Evolutionary conservation across 1,140 invertebrate genomes (phyloP).

Genomic region (Agrilus planipennis): DNA sequence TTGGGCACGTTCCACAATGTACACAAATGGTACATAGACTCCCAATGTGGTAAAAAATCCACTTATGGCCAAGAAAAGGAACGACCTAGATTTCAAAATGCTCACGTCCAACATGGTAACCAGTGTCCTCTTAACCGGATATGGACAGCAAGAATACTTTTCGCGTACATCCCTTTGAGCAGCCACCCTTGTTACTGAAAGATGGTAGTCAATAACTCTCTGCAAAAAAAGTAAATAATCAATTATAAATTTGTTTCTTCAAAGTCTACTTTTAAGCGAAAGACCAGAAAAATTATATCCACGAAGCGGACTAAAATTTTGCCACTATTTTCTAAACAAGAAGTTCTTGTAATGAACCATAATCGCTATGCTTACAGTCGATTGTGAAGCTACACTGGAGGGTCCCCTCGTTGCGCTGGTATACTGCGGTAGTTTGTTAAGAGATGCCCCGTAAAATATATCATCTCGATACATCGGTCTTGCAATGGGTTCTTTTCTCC

Average conservation of each 20-base stretch:
- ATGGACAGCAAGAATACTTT: slow-evolving; percentile 44
- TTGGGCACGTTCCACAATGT: slow-evolving; percentile 47
- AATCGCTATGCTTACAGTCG: not conserved
- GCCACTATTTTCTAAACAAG: not conserved
- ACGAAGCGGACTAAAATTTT: not conserved
- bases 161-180: slow-evolving; percentile 58
- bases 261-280: not conserved
- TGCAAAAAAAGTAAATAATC: slow-evolving; percentile 28
- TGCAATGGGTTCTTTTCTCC: slow-evolving; percentile 25
- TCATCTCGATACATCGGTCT: slow-evolving; percentile 74
- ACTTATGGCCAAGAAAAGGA: slow-evolving; percentile 69
- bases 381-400: not conserved
- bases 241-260: not conserved
- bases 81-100: slow-evolving; percentile 71
- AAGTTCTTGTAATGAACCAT: not conserved
- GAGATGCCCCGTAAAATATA: slow-evolving; percentile 76
- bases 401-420: slow-evolving; percentile 20
- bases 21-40: slow-evolving; percentile 87
- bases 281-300: not conserved
- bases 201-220: slow-evolving; percentile 64
- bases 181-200: slow-evolving; percentile 69
- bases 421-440: slow-evolving; percentile 66
- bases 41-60: slow-evolving; percentile 89
- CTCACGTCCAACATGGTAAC: slow-evolving; percentile 74
- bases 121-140: slow-evolving; percentile 58